Conservation (phyloP, 92 coral and sea anemone genomes). For the Epizoanthus rinbou region DNA sequence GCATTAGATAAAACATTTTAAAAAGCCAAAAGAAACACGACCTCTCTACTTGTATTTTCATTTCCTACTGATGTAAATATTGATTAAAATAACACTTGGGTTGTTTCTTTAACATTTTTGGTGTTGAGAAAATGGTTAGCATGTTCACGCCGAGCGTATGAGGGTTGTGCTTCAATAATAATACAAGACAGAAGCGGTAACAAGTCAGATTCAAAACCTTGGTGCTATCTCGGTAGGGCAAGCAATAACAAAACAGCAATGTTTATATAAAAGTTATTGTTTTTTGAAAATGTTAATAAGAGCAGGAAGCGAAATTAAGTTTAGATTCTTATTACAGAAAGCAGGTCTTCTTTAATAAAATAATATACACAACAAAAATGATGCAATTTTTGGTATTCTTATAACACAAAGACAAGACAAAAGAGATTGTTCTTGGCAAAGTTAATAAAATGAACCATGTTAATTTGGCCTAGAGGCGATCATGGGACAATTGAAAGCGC, state of each 20-base stretch:
- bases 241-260: constrained; percentile 7
- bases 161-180: not conserved
- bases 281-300: not conserved
- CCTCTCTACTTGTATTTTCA: not conserved
- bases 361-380: constrained; percentile 11
- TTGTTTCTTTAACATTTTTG: constrained; percentile 9
- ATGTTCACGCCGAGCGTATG: not conserved
- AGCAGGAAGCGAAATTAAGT: no score
- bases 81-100: constrained; percentile 12
- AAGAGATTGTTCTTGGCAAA: constrained; percentile 20
- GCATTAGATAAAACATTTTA: not conserved
- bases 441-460: constrained; percentile 24
- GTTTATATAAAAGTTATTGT: not conserved
- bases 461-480: constrained; percentile 23
- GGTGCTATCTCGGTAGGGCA: not conserved
- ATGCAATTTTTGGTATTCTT: not conserved
- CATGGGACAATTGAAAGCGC: constrained; percentile 23
- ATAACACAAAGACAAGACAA: constrained; percentile 10
- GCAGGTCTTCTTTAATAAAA: constrained; percentile 25
- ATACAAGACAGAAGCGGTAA: no score
- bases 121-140: not conserved
- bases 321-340: not conserved
- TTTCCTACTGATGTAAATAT: constrained; percentile 38
- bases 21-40: constrained; percentile 11
- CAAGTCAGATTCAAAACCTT: not conserved